Evolutionary conservation across 1,140 invertebrate species (phyloP), one percentile per base, ranked within the genome.

Genomic region (Platyura marginata): DNA sequence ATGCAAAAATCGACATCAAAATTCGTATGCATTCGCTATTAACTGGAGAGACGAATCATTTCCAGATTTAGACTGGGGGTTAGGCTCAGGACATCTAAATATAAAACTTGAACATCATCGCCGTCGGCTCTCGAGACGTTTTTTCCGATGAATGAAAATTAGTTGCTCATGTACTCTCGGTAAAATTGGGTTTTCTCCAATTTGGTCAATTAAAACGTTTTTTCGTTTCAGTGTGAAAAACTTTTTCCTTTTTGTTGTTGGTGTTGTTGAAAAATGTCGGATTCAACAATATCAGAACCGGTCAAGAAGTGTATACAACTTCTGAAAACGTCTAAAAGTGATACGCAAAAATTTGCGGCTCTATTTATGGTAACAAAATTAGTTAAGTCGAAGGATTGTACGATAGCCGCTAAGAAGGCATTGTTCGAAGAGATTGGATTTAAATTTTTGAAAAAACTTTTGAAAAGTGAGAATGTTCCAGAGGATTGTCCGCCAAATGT

Each of bases 311-410:
- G 84, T 59, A 72, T 80, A 39, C 68, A 70, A 18, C 75, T 87
- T 42, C 60, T 91, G 42, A 78, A 83, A 55, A 70, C 70, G 50
- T 81, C 85, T 1, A 72, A 72, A 44, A 81, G 71, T 51, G 87
- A 91, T 61, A 90, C 84, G 0, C 86, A 92, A 63, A 91, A 89
- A 62, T 88, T 92, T 61, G 86, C 87, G 6, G 83, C 79, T 1
- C 65, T 92, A 2, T 88, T 91, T 56, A 79, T 91, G 76, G 83
- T 91, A 21, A 88, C 86, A 1, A 90, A 91, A 61, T 54, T 89
- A 40, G 74, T 89, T 6, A 83, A 85, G 58, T 75, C 73, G 42
- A 79, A 80, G 52, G 77, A 88, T 48, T 81, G 83, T 52, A 76
- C 74, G 44, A 57, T 74, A 2, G 59, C 64, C 9, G 71, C 74